Conservation (phyloP, 2,888 invertebrate genomes). For the Macrophya annulata region DNA sequence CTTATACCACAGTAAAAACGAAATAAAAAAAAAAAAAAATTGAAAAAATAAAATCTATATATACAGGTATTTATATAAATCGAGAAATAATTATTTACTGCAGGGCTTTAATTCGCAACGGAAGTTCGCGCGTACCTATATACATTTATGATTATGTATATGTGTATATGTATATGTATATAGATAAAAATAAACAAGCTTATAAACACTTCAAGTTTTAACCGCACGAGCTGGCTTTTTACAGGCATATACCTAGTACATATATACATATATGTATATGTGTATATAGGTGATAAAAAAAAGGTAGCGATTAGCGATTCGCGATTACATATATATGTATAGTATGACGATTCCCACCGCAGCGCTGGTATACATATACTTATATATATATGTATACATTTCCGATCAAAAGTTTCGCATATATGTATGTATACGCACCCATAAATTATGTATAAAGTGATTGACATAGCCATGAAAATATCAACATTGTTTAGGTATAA, state of each 20-base stretch:
- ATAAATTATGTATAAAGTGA: no score
- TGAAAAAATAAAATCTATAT: neutral
- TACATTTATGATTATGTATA: neutral
- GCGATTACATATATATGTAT: constrained; percentile 6
- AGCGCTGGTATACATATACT: neutral
- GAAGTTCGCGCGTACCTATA: neutral
- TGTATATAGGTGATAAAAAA: neutral
- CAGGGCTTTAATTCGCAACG: neutral
- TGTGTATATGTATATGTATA: no score
- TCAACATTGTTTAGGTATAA: neutral
- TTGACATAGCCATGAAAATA: no score
- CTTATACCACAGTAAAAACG: neutral
- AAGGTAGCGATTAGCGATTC: constrained; percentile 20
- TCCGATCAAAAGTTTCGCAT: neutral
- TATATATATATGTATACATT: neutral
- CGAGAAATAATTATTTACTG: neutral
- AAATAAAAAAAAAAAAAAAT: neutral
- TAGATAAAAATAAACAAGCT: neutral
- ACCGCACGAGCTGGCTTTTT: neutral
- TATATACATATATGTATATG: no score
- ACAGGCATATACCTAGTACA: no score
- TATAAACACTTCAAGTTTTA: neutral
- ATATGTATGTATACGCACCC: neutral
- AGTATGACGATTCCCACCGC: neutral
- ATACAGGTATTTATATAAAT: no score